phyloP scores from a whole-genome alignment of 2,888 invertebrate genomes.

The Clivina fossor region DNA sequence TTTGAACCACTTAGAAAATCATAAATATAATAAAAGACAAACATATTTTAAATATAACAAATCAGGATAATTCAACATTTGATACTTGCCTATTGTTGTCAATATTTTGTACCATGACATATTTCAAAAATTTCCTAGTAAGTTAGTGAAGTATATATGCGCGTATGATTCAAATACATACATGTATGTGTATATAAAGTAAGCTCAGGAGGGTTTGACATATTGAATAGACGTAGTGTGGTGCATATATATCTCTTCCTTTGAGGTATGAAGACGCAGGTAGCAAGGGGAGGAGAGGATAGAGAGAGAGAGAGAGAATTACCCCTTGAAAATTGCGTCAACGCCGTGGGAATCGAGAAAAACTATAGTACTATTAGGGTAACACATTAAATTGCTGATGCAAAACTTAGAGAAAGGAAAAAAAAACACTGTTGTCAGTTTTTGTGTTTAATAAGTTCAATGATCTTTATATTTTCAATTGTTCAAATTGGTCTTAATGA shows the following conservation, averaged over 20 bases:
- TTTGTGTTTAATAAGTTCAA: too few species aligned
- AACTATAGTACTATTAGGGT: not conserved
- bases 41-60: constrained; percentile 30
- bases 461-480: too few species aligned
- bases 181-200: constrained; percentile 44
- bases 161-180: constrained; percentile 37
- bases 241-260: too few species aligned
- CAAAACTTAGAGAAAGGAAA: too few species aligned
- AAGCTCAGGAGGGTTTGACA: constrained; percentile 11
- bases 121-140: not conserved
- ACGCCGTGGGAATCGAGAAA: constrained; percentile 19
- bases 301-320: too few species aligned
- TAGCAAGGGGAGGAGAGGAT: too few species aligned
- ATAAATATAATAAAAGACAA: constrained; percentile 12
- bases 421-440: too few species aligned
- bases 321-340: too few species aligned
- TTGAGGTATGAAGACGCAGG: too few species aligned
- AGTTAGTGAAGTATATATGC: constrained; percentile 17
- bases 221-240: constrained; percentile 24
- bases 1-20: constrained; percentile 16
- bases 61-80: constrained; percentile 28
- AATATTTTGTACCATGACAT: not conserved
- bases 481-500: too few species aligned
- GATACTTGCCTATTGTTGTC: constrained; percentile 18
- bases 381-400: too few species aligned